A percentile compares a stretch with the other conserved stretches of the same genome.
Evolutionary conservation across 2,797 vertebrate genomes (phyloP).

Genomic region (Adelosebastes latens): DNA sequence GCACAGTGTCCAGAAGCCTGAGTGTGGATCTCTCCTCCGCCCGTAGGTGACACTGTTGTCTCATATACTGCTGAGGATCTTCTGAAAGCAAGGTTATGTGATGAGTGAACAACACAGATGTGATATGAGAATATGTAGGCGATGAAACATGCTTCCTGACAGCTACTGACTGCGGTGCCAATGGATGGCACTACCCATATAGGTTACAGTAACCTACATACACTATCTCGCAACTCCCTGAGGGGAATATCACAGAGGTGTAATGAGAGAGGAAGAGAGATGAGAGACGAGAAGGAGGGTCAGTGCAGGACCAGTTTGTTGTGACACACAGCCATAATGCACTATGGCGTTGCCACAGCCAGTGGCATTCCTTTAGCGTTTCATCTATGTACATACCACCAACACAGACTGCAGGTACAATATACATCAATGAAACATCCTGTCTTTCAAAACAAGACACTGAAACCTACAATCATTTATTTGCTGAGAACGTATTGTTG

Average conservation of each 20-base stretch:
- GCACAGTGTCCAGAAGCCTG: not conserved
- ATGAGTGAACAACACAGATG: constrained; percentile 41
- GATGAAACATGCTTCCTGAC: constrained; percentile 51
- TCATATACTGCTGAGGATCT: constrained; percentile 29
- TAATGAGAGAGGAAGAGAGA: constrained; percentile 24
- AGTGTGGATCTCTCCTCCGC: constrained; percentile 14
- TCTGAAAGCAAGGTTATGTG: constrained; percentile 9
- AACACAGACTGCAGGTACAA: not conserved
- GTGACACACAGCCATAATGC: constrained; percentile 10
- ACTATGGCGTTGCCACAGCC: constrained; percentile 20
- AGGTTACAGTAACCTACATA: constrained; percentile 60
- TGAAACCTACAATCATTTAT: not conserved
- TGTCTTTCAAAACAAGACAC: not conserved
- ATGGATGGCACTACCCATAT: constrained; percentile 42
- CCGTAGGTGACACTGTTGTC: constrained; percentile 83
- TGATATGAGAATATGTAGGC: constrained; percentile 55
- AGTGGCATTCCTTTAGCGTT: constrained; percentile 30
- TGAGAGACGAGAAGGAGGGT: not conserved
- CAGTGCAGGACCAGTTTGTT: not conserved
- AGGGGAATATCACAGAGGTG: constrained; percentile 15
- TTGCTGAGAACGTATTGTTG: not conserved
- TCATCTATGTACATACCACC: constrained; percentile 11
- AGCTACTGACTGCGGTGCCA: constrained; percentile 45
- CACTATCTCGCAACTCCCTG: constrained; percentile 22
- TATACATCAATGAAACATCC: constrained; percentile 17